Percentiles rank a stretch among this genome's conserved stretches.
These are phyloP conservation scores for Notarius lentiginosus DNA, from an alignment of 2,113 vertebrate species.

Conservation along the genomic window DNA sequence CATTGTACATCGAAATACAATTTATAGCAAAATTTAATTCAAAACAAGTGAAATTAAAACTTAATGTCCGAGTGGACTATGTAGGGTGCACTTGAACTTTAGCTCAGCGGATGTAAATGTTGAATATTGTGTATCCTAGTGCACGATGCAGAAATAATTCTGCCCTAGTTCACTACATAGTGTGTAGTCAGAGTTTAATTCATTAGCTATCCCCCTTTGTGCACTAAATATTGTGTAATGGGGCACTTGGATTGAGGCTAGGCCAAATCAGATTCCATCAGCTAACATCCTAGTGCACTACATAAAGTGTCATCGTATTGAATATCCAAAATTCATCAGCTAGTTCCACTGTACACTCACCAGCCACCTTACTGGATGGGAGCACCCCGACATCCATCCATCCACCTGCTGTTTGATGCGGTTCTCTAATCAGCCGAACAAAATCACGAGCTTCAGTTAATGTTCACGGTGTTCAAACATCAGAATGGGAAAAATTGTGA, in stretches of 20 bases:
- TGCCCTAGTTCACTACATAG: neutral
- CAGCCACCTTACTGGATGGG: too few species aligned
- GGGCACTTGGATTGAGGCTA: neutral
- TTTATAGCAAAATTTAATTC: neutral
- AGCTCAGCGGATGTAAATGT: too few species aligned
- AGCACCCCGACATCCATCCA: too few species aligned
- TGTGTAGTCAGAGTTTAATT: neutral
- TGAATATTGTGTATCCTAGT: neutral
- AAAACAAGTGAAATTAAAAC: neutral
- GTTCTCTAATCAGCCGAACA: too few species aligned
- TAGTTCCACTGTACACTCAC: neutral
- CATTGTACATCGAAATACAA: neutral
- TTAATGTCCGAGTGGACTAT: neutral
- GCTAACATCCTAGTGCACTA: too few species aligned
- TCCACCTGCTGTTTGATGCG: too few species aligned
- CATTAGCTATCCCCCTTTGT: neutral
- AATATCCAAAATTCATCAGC: neutral
- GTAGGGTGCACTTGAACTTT: neutral
- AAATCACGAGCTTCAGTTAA: too few species aligned
- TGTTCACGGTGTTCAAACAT: too few species aligned
- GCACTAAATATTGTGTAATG: neutral
- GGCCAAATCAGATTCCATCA: neutral
- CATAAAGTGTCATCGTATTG: too few species aligned
- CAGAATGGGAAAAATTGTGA: too few species aligned
- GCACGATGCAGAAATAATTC: neutral